Base-by-base conservation (phyloP, 2,797 vertebrate genomes). In the Anguilla marmorata region DNA sequence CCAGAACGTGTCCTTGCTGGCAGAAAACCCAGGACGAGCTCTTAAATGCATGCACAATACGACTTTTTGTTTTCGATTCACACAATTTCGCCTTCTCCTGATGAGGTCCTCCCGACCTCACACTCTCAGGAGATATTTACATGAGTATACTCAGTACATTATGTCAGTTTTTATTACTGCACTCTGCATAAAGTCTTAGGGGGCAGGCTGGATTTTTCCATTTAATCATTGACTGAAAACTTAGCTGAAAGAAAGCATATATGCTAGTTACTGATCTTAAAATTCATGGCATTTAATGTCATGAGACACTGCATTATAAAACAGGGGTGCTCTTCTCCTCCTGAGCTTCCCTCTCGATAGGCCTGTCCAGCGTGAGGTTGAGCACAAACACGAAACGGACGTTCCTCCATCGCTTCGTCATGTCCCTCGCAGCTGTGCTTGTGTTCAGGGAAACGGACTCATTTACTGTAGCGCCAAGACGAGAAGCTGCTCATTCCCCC, bases 1-100 rank as follows among this genome's bases (percentile, higher is more conserved):
- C 90, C 91, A 91, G 92, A 92, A 93, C 95, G 93, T 94, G 90
- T 91, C 93, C 91, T 89, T 80, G 88, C 91, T 88, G 85, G 92
- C 30, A 12, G 69, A 33, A 16, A 74, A 74, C 11, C 69, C 41
- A 30, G 33, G n/a, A 2, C 11, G 27, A 74, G 69, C n/a, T 30
- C 27, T 4, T 19, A 24, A 24, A n/a, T 8, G n/a, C 12, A 0
- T 37, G 33, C 7, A 74, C 27, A 37, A 74, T 30, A 3, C 1
- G 27, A 3, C 30, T 37, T 76, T 76, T 2, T 76, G 8, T 5
- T 69, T 8, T 69, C 27, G 27, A 69, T 69, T 69, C 63, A 69
- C n/a, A 11, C 63, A 58, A 3, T 19, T 69, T 11, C 24, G 6
- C 14, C n/a, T 69, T 5, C 24, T 76, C 33, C 11, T 16, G 33